Base-by-base conservation (phyloP, 2,888 invertebrate species). In the Eudemis profundana region DNA sequence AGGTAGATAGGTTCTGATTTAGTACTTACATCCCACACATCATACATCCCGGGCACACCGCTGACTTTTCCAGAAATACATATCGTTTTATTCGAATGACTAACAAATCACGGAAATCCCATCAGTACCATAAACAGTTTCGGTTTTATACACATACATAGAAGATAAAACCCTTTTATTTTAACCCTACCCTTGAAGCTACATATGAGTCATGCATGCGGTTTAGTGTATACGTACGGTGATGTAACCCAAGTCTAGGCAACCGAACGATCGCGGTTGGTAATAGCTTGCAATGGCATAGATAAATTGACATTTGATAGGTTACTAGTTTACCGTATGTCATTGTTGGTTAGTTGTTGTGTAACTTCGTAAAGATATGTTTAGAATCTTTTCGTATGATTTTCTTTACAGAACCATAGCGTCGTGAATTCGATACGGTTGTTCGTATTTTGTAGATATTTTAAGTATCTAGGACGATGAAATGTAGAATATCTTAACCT, bases 211-310 rank as follows among this genome's bases (percentile, higher is more conserved):
- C 40, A 54, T 40, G 49, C 21, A 47, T n/a, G 33, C 19, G 38
- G 19, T 29, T 38, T 27, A 49, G 40, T 42, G n/a, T 10, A 7
- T 17, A 15, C 15, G 21, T 42, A 29, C 8, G 40, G 42, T 63
- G 63, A 63, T 49, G 56, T 63, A 49, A 63, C 29, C 38, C 27
- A 15, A 40, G 19, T 27, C 47, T 54, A 54, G 49, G 56, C 42
- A 63, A 23, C 56, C 40, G 42, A 47, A 49, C 29, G 47, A 38
- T 21, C n/a, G 49, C 56, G 63, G 42, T 46, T 17, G 61, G 21
- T 47, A 40, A 56, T 15, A 51, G 44, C 33, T 44, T 44, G 46
- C 50, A 49, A 57, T 36, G 42, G 33, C 57, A 51, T 49, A 50
- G 40, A 49, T 27, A 21, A 19, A 46, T 54, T 61, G 51, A 33